Base-by-base conservation (phyloP, 2,113 vertebrate species). In the Engystomops pustulosus region DNA sequence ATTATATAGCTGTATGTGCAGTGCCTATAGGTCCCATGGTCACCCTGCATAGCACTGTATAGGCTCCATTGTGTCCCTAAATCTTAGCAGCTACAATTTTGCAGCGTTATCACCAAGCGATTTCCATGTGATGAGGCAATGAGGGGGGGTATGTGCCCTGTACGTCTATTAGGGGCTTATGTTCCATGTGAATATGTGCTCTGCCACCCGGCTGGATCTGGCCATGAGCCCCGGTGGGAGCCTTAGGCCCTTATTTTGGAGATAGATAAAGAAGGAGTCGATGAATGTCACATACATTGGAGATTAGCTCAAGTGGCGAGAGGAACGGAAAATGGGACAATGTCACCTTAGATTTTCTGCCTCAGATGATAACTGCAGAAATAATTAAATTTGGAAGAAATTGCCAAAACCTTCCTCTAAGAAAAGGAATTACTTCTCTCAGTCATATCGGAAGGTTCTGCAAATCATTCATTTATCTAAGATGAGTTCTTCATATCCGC, bases 291-390 rank as follows among this genome's bases (percentile, higher is more conserved):
- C 25, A 15, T 44, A 71, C 69, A 71, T n/a, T 38, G 41, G 45
- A 20, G 27, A 75, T 75, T 47, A 75, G 9, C 25, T 44, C 25
- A 74, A 49, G 45, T 74, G 44, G 14, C 47, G 17, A 20, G 72
- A 32, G 7, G 20, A 3, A 12, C 11, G 20, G 38, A 71, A 75
- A 34, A 75, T 49, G 12, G 41, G 70, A 47, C 70, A 27, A 74
- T 47, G 70, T 45, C 38, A 74, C n/a, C 70, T 74, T 49, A 74
- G 70, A 74, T 74, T 45, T 44, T 23, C 41, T 47, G 41, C 70
- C 70, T 47, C 41, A 49, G 6, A 74, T 74, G 25, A 18, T 9
- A 14, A 74, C 23, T 17, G 23, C 23, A 47, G 23, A 49, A 74
- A 47, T 27, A 45, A 47, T 47, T 49, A 10, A 25, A 27, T 47